Base-by-base conservation (phyloP, 2,797 vertebrate genomes). In the Oreochromis mossambicus region DNA sequence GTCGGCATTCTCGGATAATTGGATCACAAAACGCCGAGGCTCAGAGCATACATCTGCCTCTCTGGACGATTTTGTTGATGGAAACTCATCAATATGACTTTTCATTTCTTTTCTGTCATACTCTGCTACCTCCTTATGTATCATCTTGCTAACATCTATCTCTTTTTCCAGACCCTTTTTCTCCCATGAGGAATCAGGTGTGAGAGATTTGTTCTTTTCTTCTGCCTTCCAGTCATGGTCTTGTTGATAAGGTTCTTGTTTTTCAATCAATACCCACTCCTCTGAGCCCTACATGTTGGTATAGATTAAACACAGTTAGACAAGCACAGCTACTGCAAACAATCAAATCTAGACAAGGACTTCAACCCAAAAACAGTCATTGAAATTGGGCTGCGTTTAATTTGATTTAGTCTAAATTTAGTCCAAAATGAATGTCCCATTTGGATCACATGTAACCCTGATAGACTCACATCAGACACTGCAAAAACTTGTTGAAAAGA, bases 261-360 rank as follows among this genome's bases (percentile, higher is more conserved):
- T 99, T 95, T 99, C 98, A 98, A 99, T 97, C 96, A 99, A 98
- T 97, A 99, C 98, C 98, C 98, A 99, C 93, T 99, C 98, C 96
- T 99, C 98, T 95, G 97, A 99, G 90, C 97, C 98, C 98, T 99
- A 98, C 89, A 97, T 98, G 97, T 97, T 97, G 97, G 98, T 97
- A 97, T 97, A 97, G 97, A 99, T 98, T 97, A 97, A 97, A 97
- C 97, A 98, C 92, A 97, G 96, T 99, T 98, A 98, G 97, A 95
- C 94, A 91, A 91, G 78, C 89, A 91, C 79, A 87, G 66, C 76
- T 58, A 55, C 87, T 88, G 26, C 77, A 93, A 79, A 90, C 75
- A 89, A 90, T 79, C 36, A 85, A 81, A 91, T 89, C 85, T 83
- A 87, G 36, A 82, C n/a, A 91, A 77, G 78, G 50, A 79, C 76